phyloP scores from a whole-genome alignment of 1,140 invertebrate species.

The Drosophila lowei region DNA sequence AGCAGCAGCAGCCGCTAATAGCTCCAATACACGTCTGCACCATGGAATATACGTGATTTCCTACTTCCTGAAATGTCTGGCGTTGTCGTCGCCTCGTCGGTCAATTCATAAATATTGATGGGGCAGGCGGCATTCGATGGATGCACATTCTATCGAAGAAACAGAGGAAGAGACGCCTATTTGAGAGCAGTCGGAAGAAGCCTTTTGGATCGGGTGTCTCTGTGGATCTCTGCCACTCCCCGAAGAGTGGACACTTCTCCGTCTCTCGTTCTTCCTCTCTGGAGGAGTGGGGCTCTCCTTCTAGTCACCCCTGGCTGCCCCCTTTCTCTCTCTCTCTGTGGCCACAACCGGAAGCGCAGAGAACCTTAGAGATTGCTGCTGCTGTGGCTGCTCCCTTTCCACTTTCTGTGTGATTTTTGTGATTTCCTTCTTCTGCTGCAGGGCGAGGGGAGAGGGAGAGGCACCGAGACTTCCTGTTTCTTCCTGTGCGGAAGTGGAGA shows the following conservation, averaged over 20 bases:
- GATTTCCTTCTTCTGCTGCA: conserved; percentile 34
- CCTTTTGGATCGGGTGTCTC: conserved; percentile 1
- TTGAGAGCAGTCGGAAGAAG: no score
- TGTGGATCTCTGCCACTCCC: neutral
- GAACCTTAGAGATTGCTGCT: conserved; percentile 21
- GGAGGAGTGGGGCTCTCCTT: no score
- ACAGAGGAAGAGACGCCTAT: neutral
- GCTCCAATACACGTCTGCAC: conserved; percentile 55
- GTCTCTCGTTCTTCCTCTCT: neutral
- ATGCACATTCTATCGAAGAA: no score
- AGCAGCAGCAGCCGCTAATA: conserved; percentile 43
- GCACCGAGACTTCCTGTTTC: conserved; percentile 45
- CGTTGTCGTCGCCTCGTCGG: conserved; percentile 54
- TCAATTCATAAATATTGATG: conserved; percentile 78
- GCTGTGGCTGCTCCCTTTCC: conserved; percentile 49
- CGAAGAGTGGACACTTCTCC: no score
- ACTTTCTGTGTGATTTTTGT: conserved; percentile 34
- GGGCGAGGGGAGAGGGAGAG: neutral
- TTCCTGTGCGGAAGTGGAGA: conserved; percentile 53
- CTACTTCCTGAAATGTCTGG: conserved; percentile 58
- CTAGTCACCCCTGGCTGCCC: no score
- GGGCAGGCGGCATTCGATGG: conserved; percentile 17
- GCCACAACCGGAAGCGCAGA: conserved; percentile 64
- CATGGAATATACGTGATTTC: conserved; percentile 70
- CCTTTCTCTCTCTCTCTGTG: conserved; percentile 22